Conservation (phyloP, 2,888 invertebrate species). For the Odontocolon sp. region DNA sequence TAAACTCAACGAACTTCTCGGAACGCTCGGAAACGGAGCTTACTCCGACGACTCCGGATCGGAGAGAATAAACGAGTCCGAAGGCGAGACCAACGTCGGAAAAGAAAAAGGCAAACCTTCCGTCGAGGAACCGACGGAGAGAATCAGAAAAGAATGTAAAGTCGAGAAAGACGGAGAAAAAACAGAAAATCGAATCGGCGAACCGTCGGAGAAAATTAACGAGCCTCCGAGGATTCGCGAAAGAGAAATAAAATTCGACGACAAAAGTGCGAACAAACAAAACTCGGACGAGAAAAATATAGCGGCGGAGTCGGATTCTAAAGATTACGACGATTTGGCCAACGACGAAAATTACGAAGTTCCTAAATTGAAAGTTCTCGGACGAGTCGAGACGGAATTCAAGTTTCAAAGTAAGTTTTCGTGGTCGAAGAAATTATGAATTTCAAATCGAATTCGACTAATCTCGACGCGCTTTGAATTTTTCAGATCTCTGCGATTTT, state of each 20-base stretch:
- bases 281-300: constrained; percentile 68
- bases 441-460: not conserved
- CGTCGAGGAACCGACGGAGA: constrained; percentile 5
- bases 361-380: constrained; percentile 83
- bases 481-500: constrained; percentile 92
- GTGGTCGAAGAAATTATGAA: not conserved
- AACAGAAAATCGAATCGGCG: not conserved
- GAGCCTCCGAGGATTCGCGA: constrained; percentile 9
- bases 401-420: constrained; percentile 85
- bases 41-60: not conserved
- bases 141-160: constrained; percentile 39
- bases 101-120: not conserved
- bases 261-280: constrained; percentile 63
- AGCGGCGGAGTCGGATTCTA: constrained; percentile 16
- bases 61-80: constrained; percentile 31
- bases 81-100: not conserved
- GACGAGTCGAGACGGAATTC: constrained; percentile 84
- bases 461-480: no score
- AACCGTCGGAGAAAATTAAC: not conserved
- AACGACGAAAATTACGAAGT: constrained; percentile 76
- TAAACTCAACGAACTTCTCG: constrained; percentile 28
- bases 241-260: constrained; percentile 9
- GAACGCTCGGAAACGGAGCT: constrained; percentile 39
- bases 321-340: constrained; percentile 72
- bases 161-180: not conserved